These are phyloP conservation scores for Metallyticus violacea DNA, from an alignment of 2,888 invertebrate genomes.

Conservation along the genomic window DNA sequence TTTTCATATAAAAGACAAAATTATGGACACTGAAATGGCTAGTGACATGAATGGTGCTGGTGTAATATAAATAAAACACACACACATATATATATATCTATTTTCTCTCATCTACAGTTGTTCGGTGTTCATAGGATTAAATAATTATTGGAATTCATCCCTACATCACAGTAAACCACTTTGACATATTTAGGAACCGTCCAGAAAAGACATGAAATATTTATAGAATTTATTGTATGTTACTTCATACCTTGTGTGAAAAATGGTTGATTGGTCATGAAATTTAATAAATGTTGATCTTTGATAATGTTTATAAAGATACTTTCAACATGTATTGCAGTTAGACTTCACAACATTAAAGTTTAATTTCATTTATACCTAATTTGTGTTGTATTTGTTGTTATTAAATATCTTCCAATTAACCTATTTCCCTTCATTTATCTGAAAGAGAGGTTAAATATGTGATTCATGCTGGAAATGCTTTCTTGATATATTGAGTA, in stretches of 20 bases:
- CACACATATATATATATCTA: background rate
- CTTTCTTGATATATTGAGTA: no score
- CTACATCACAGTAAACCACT: background rate
- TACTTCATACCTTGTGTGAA: background rate
- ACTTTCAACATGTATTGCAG: background rate
- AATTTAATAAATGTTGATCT: background rate
- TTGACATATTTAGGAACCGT: slow-evolving; percentile 18
- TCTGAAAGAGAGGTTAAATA: background rate
- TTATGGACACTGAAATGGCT: background rate
- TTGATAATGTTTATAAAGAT: slow-evolving; percentile 20
- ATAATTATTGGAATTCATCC: background rate
- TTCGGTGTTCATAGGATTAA: background rate
- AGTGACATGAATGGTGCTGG: background rate
- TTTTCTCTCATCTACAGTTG: slow-evolving; percentile 2
- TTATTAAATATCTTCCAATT: background rate
- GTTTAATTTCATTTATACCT: background rate
- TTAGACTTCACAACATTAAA: background rate
- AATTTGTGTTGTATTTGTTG: background rate
- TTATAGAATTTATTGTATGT: slow-evolving; percentile 14
- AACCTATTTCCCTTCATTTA: background rate
- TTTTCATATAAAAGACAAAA: background rate
- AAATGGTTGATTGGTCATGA: background rate
- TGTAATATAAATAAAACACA: background rate
- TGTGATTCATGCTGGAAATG: no score
- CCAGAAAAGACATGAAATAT: background rate